Evolutionary conservation across 1,140 invertebrate species (phyloP), one percentile per base, ranked within the genome.

Genomic region (Sitophilus oryzae): DNA sequence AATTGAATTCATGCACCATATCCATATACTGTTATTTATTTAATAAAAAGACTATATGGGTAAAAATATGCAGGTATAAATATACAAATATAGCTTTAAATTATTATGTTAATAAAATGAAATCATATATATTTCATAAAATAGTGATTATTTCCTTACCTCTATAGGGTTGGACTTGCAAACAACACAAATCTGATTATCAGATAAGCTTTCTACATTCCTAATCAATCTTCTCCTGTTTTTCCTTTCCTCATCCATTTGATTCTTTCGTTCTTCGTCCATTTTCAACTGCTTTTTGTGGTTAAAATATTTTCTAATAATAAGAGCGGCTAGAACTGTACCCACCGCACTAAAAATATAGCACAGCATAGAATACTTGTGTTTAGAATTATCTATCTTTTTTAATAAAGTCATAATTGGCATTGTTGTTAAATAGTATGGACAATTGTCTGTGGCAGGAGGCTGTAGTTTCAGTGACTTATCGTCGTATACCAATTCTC

Each of bases 121-220:
- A n/a, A n/a, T n/a, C n/a, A n/a, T n/a, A n/a, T n/a, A n/a, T n/a
- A n/a, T n/a, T n/a, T n/a, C n/a, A n/a, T n/a, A n/a, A n/a, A n/a
- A n/a, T n/a, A n/a, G n/a, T n/a, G n/a, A n/a, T n/a, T n/a, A n/a
- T 49, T 38, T 14, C 41, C 25, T 55, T 62, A 82, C 82, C 71
- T 88, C 86, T 62, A 83, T 82, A 6, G 85, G 85, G 73, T 88
- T 87, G 45, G 78, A 78, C 11, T 78, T 76, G 70, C 87, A 89
- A n/a, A 89, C 82, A 10, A 88, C 82, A 64, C 87, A 91, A 2
- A 84, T 68, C 63, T 87, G 83, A 65, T 81, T 77, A 1, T 86
- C 81, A 3, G 76, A 69, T 4, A 87, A 67, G 59, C 84, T 77
- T 4, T 73, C 75, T 4, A 16, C 22, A 16, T 83, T 80, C 14